Base-by-base conservation (phyloP, 2,888 invertebrate species). In the Plutella xylostella region DNA sequence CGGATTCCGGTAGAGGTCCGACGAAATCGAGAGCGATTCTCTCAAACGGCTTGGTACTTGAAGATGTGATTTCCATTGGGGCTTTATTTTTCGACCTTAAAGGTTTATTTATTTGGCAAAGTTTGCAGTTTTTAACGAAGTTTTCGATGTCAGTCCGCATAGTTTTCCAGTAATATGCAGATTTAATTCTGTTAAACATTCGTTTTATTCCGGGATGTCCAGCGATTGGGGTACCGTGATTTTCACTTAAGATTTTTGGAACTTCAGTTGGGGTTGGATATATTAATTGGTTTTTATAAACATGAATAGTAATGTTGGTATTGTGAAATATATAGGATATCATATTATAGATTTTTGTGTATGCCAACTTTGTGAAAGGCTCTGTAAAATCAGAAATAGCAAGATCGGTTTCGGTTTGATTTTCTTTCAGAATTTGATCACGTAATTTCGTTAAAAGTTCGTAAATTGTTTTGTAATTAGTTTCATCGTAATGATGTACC, bases 131-230 rank as follows among this genome's bases (percentile, higher is more conserved):
- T 17, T 40, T 20, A 1, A 54, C 47, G 20, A 45, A 55, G 7
- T 51, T 47, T 6, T 33, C 45, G 0, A 56, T 51, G 25, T 56
- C 56, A 4, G n/a, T n/a, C 18, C 53, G 34, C 55, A 59, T 53
- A 1, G 34, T 39, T n/a, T 48, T 51, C 48, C 53, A 53, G 28
- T 39, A 51, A 20, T 48, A 53, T 6, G 28, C 12, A 12, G 54
- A 33, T 0, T 35, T 14, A 2, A 58, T 4, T 1, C 59, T 45
- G 42, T 45, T 50, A 28, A 55, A 54, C 0, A 57, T 60, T 48
- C 58, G 56, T 35, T 11, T 12, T 4, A 44, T 37, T 7, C 45
- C 48, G 9, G 43, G 34, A 37, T 50, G 48, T n/a, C 42, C 50
- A 6, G 38, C 35, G 2, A n/a, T 40, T 14, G 40, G 22, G 9